A percentile compares a stretch with the other conserved stretches of the same genome.
These are phyloP conservation scores for Sardina pilchardus DNA, from an alignment of 2,113 vertebrate genomes.

Conservation along the genomic window DNA sequence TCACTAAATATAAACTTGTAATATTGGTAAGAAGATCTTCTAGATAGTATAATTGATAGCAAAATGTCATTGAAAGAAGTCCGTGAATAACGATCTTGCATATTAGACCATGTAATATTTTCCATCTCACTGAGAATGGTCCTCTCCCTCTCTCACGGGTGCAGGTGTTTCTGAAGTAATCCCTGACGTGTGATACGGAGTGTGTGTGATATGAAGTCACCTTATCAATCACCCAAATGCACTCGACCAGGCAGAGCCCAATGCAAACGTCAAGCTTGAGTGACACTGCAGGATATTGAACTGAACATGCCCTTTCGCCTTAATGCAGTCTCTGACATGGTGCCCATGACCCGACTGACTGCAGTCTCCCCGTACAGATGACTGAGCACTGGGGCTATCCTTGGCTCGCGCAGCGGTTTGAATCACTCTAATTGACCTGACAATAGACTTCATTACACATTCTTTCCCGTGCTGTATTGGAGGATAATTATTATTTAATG, in stretches of 20 bases:
- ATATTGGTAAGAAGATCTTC: background rate
- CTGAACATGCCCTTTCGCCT: slow-evolving; percentile 45
- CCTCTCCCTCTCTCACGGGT: background rate
- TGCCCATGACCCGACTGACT: slow-evolving; percentile 10
- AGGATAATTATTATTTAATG: slow-evolving; percentile 77
- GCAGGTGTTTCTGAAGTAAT: background rate
- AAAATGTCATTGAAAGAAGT: background rate
- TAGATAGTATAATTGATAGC: background rate
- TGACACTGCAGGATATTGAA: background rate
- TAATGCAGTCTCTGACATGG: slow-evolving; percentile 26
- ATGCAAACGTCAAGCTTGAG: background rate
- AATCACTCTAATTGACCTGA: slow-evolving; percentile 66
- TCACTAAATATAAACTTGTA: background rate
- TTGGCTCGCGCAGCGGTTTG: slow-evolving; percentile 14
- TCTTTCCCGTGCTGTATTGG: slow-evolving; percentile 75
- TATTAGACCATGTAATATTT: background rate
- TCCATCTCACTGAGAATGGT: background rate
- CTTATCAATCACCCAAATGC: background rate
- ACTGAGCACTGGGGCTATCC: background rate
- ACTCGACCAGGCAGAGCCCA: background rate
- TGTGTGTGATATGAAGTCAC: background rate
- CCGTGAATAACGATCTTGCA: background rate
- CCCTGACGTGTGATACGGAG: background rate
- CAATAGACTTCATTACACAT: slow-evolving; percentile 73
- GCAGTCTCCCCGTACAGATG: slow-evolving; percentile 1